These are phyloP conservation scores for Arnoldichthys spilopterus DNA, from an alignment of 2,797 vertebrate genomes.

Conservation along the genomic window DNA sequence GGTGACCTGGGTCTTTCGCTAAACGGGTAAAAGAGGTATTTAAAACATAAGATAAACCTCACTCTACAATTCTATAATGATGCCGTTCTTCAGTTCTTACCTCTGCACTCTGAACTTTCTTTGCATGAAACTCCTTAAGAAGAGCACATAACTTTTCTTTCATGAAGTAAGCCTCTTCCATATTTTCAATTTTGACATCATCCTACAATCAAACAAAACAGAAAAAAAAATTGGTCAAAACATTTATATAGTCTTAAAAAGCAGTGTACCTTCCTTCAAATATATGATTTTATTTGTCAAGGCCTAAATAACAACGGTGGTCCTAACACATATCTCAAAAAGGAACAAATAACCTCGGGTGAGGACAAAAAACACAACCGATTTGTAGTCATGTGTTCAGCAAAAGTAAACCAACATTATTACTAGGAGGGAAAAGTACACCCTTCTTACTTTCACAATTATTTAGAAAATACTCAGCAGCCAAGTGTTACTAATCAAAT, in stretches of 20 bases:
- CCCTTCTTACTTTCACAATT: background rate
- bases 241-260: background rate
- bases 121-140: slow-evolving; percentile 78
- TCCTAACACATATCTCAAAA: too few species aligned
- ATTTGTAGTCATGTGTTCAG: too few species aligned
- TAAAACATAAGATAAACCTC: slow-evolving; percentile 9
- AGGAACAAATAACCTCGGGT: too few species aligned
- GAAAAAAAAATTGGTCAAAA: background rate
- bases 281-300: too few species aligned
- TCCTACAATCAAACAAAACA: slow-evolving; percentile 63
- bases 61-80: background rate
- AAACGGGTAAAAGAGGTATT: slow-evolving; percentile 30
- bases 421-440: background rate
- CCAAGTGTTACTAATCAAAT: background rate
- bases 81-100: slow-evolving; percentile 59
- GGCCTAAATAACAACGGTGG: too few species aligned
- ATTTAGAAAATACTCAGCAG: background rate
- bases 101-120: slow-evolving; percentile 63
- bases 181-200: slow-evolving; percentile 77
- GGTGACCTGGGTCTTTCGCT: slow-evolving; percentile 57
- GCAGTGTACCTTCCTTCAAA: too few species aligned
- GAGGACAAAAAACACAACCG: too few species aligned
- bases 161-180: slow-evolving; percentile 78
- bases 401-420: too few species aligned
- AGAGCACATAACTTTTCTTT: slow-evolving; percentile 76